Conservation (phyloP, 1,140 invertebrate genomes). For the Drusus annulatus region DNA sequence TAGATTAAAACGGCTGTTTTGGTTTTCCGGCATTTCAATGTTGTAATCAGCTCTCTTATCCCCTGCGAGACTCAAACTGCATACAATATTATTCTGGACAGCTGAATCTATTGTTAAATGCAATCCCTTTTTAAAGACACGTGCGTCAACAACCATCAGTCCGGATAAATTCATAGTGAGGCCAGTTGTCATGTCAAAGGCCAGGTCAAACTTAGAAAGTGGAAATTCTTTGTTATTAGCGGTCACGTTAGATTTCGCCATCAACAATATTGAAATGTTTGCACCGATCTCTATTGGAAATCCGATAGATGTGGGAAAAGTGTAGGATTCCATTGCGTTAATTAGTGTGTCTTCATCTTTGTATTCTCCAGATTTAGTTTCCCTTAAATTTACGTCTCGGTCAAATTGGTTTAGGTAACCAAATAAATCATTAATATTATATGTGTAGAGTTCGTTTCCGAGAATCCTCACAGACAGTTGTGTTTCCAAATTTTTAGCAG, state of each 20-base stretch:
- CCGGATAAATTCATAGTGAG: background rate
- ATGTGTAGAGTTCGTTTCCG: background rate
- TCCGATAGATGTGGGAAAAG: conserved; percentile 4
- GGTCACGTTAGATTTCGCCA: background rate
- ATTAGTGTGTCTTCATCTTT: background rate
- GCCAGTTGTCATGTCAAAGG: background rate
- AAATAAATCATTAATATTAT: background rate
- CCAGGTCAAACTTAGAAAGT: background rate
- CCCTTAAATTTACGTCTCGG: background rate
- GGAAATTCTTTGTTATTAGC: background rate
- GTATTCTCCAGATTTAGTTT: background rate
- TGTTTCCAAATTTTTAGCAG: background rate
- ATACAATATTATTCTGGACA: background rate
- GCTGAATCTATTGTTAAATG: background rate
- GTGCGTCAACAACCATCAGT: conserved; percentile 4
- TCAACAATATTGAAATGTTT: background rate
- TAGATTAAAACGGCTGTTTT: background rate
- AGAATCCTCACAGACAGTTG: background rate
- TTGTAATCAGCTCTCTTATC: background rate
- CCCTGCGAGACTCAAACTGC: background rate
- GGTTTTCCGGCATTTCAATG: background rate
- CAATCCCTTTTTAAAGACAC: conserved; percentile 21
- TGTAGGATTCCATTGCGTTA: background rate
- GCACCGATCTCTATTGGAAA: background rate
- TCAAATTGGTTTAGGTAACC: background rate